A percentile compares a stretch with the other conserved stretches of the same genome.
These are phyloP conservation scores for Lasius fuliginosus DNA, from an alignment of 2,888 invertebrate genomes.

Conservation along the genomic window DNA sequence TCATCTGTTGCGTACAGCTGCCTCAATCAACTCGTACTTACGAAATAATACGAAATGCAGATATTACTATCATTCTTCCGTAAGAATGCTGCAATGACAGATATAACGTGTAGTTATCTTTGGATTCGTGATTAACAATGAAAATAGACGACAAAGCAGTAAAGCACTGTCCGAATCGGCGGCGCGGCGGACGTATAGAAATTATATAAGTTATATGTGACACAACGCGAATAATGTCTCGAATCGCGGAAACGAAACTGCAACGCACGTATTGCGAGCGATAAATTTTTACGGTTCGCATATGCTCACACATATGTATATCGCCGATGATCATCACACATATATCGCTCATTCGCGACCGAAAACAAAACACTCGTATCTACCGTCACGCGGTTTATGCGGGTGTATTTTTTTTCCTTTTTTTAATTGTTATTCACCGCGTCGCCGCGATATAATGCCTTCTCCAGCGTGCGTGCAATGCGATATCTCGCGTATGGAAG, in stretches of 20 bases:
- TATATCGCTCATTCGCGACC: constrained; percentile 33
- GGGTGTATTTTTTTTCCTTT: background rate
- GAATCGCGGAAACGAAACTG: constrained; percentile 31
- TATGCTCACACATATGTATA: background rate
- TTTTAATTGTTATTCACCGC: constrained; percentile 30
- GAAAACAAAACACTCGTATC: constrained; percentile 45
- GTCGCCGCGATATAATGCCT: constrained; percentile 3
- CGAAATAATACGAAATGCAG: background rate
- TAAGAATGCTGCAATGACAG: background rate
- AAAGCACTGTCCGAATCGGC: background rate
- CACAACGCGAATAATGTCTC: constrained; percentile 4
- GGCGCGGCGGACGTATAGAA: background rate
- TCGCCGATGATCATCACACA: constrained; percentile 25
- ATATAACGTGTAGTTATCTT: background rate
- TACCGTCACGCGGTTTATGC: constrained; percentile 22
- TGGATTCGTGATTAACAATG: background rate
- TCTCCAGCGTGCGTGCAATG: background rate
- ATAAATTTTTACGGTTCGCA: constrained; percentile 39
- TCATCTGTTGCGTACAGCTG: background rate
- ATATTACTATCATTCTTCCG: background rate
- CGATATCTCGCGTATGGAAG: constrained; percentile 31
- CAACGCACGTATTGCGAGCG: background rate
- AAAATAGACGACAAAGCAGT: background rate
- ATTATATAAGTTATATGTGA: constrained; percentile 11
- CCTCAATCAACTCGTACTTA: background rate